Conservation (phyloP, 1,140 invertebrate species). For the Macrosteles quadrilineatus region DNA sequence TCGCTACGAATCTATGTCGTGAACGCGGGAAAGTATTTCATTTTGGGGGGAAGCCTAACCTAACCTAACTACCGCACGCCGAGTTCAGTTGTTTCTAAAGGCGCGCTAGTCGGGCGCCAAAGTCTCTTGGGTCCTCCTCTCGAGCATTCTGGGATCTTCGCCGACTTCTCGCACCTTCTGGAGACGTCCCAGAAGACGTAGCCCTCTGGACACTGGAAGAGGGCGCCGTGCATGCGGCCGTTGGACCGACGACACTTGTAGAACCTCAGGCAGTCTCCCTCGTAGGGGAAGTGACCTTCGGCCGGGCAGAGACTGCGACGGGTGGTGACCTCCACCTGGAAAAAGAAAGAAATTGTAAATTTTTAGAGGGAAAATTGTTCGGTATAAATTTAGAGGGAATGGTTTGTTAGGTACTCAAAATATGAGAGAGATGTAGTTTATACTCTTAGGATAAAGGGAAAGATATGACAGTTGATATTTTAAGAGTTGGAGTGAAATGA, state of each 20-base stretch:
- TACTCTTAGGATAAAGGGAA: too few species aligned
- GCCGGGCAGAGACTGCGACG: constrained; percentile 61
- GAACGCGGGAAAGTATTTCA: too few species aligned
- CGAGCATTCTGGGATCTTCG: constrained; percentile 60
- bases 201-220: constrained; percentile 74
- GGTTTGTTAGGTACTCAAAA: too few species aligned
- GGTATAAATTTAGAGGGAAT: too few species aligned
- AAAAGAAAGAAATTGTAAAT: too few species aligned
- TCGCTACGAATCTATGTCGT: too few species aligned
- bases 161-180: constrained; percentile 67
- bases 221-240: constrained; percentile 60
- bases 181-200: constrained; percentile 77
- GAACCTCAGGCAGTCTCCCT: constrained; percentile 65
- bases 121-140: constrained; percentile 29
- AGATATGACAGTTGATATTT: too few species aligned
- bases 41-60: too few species aligned
- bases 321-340: constrained; percentile 62
- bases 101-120: constrained; percentile 34
- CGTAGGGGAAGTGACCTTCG: constrained; percentile 66
- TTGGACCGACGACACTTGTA: constrained; percentile 65
- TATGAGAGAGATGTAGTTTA: too few species aligned
- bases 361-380: too few species aligned
- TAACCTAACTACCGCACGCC: constrained; percentile 9
- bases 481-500: too few species aligned
- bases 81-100: constrained; percentile 34